Evolutionary conservation across 2,888 invertebrate species (phyloP).

Genomic region (Octonoba sinensis): DNA sequence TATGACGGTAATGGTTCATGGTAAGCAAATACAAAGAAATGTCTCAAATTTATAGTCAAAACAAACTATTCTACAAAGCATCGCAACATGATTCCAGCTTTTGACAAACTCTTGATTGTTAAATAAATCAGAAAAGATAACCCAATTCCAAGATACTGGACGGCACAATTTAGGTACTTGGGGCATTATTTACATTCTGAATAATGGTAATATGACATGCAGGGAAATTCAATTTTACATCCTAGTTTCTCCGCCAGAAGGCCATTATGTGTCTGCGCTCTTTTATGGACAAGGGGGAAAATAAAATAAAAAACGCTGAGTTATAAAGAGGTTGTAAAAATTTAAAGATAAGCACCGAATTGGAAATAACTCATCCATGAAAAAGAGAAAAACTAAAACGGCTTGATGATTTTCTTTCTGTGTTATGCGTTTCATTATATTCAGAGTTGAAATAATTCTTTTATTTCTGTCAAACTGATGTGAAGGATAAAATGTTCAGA

Average conservation of each 20-base stretch:
- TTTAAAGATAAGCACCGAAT: conserved; percentile 2
- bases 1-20: no score
- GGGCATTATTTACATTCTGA: conserved; percentile 50
- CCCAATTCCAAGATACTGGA: conserved; percentile 33
- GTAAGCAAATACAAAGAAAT: no score
- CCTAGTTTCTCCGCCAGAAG: no score
- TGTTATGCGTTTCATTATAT: no score
- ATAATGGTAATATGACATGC: conserved; percentile 51
- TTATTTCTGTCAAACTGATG: no score
- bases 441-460: no score
- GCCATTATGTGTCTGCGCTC: not conserved
- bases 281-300: not conserved
- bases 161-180: conserved; percentile 36
- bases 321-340: not conserved
- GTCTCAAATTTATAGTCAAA: not conserved
- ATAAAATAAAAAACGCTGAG: not conserved
- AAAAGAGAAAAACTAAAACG: conserved; percentile 14
- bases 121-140: conserved; percentile 42
- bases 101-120: conserved; percentile 18
- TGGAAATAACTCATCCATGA: conserved; percentile 17
- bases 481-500: no score
- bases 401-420: conserved; percentile 3
- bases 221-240: conserved; percentile 50
- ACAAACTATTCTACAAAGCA: conserved; percentile 33
- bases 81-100: not conserved